Percentiles rank a stretch among this genome's conserved stretches.
These are phyloP conservation scores for Spondyliosoma cantharus DNA, from an alignment of 2,797 vertebrate species.

Conservation along the genomic window DNA sequence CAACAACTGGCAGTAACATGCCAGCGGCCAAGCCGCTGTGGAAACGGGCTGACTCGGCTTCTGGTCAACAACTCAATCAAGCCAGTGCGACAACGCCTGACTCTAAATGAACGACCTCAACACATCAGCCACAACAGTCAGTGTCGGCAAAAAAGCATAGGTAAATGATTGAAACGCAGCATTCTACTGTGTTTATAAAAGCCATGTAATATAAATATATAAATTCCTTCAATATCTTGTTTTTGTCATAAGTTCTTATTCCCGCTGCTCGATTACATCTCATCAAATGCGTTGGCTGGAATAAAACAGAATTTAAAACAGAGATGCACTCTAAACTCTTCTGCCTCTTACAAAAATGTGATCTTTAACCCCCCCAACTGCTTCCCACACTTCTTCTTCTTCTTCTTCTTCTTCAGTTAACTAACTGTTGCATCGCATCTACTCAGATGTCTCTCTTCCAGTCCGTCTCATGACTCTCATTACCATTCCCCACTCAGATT, in stretches of 20 bases:
- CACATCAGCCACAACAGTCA: background rate
- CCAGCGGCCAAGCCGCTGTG: no score
- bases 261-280: background rate
- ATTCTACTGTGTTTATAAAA: background rate
- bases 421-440: background rate
- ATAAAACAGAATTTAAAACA: constrained; percentile 2
- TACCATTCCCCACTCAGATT: background rate
- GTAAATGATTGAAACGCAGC: background rate
- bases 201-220: background rate
- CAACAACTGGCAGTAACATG: no score
- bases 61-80: no score
- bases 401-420: background rate
- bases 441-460: background rate
- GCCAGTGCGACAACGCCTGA: background rate
- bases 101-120: background rate
- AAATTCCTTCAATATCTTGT: background rate
- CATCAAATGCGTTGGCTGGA: background rate
- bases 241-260: background rate
- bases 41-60: no score
- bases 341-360: background rate
- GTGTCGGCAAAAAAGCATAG: background rate
- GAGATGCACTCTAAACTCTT: constrained; percentile 14
- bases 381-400: background rate
- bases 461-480: background rate
- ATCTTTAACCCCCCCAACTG: constrained; percentile 7